Evolutionary conservation across 92 coral and sea anemone species (phyloP).

Genomic region (Epizoanthus rinbou): DNA sequence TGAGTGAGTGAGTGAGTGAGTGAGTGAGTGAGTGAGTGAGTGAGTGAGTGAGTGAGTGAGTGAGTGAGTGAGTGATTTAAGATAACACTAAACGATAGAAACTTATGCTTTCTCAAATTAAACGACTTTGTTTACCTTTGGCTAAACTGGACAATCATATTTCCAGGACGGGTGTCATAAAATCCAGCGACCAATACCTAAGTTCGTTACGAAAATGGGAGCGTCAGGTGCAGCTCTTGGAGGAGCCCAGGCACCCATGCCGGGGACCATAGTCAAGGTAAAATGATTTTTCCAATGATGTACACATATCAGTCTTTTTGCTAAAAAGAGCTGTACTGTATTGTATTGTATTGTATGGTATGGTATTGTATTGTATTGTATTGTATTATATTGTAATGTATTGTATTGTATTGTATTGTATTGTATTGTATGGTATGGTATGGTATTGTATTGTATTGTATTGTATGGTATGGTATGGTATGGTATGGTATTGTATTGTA

Average conservation of each 20-base stretch:
- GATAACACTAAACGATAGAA: neutral
- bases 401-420: no score
- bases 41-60: conserved; percentile 50
- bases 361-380: no score
- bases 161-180: conserved; percentile 34
- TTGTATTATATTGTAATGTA: no score
- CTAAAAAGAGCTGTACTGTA: no score
- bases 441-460: no score
- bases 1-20: conserved; percentile 46
- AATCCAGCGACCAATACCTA: conserved; percentile 27
- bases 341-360: no score
- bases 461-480: no score
- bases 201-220: conserved; percentile 31
- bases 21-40: conserved; percentile 50
- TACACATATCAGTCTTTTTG: no score
- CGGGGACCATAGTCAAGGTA: conserved; percentile 44
- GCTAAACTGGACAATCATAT: neutral
- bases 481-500: no score
- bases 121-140: neutral
- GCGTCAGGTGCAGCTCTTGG: conserved; percentile 37
- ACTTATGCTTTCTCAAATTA: no score
- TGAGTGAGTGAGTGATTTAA: conserved; percentile 35
- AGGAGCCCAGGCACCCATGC: conserved; percentile 46
- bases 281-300: no score
- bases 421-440: no score